Evolutionary conservation across 2,888 invertebrate genomes (phyloP).

Genomic region (Trimorus sp.): DNA sequence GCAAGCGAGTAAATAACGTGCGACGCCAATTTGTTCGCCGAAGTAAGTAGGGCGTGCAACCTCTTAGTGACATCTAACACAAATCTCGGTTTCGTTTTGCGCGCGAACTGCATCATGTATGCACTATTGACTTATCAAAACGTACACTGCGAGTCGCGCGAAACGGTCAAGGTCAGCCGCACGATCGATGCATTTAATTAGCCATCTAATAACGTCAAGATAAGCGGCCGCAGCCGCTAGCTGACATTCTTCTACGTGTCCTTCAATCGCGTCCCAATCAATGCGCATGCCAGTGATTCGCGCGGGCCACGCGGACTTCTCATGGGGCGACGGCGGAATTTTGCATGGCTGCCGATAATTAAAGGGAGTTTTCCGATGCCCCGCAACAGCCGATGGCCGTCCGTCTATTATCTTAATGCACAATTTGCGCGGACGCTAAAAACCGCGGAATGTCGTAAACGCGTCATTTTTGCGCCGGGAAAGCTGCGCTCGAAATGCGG

Average conservation of each 20-base stretch:
- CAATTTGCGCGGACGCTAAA: too few relatives aligned
- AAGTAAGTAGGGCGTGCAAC: slow-evolving; percentile 8
- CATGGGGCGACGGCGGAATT: slow-evolving; percentile 21
- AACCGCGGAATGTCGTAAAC: too few relatives aligned
- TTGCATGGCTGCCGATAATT: neutral
- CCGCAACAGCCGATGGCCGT: too few relatives aligned
- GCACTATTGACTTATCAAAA: slow-evolving; percentile 39
- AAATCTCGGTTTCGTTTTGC: slow-evolving; percentile 24
- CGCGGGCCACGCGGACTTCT: slow-evolving; percentile 20
- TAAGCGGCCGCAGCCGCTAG: slow-evolving; percentile 34
- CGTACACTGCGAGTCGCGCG: slow-evolving; percentile 25
- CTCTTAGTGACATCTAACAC: slow-evolving; percentile 9
- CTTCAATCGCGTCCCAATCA: slow-evolving; percentile 54
- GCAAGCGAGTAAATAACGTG: neutral
- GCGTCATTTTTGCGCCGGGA: too few relatives aligned
- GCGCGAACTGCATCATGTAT: slow-evolving; percentile 23
- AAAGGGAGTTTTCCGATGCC: neutral
- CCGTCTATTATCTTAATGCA: too few relatives aligned
- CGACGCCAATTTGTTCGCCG: neutral
- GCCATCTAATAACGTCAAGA: slow-evolving; percentile 46
- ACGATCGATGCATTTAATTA: slow-evolving; percentile 61
- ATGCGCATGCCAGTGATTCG: slow-evolving; percentile 44
- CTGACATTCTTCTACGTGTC: slow-evolving; percentile 54
- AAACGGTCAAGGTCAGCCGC: slow-evolving; percentile 50
- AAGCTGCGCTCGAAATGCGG: too few relatives aligned